These are phyloP conservation scores for Platerodrilus igneus DNA, from an alignment of 2,888 invertebrate genomes.

Conservation along the genomic window DNA sequence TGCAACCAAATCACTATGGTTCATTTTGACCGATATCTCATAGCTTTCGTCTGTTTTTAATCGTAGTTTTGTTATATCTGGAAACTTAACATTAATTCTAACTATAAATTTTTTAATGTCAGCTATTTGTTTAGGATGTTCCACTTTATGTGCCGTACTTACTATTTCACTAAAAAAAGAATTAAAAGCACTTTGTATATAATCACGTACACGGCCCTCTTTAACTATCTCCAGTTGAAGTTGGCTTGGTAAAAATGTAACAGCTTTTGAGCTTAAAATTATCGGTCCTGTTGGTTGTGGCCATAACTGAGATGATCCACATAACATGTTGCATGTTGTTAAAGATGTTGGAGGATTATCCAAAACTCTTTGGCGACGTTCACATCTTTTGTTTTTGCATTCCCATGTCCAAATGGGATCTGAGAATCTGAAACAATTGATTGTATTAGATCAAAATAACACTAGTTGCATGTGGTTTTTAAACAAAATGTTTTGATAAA, in stretches of 20 bases:
- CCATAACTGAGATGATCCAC: slow-evolving; percentile 72
- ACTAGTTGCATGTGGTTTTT: not conserved
- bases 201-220: slow-evolving; percentile 46
- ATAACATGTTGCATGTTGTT: slow-evolving; percentile 73
- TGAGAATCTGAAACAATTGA: slow-evolving; percentile 48
- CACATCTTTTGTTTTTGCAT: slow-evolving; percentile 66
- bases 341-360: slow-evolving; percentile 53
- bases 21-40: slow-evolving; percentile 56
- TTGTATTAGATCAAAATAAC: too few species aligned
- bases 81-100: slow-evolving; percentile 51
- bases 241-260: slow-evolving; percentile 55
- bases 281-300: slow-evolving; percentile 73
- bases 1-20: slow-evolving; percentile 50
- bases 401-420: slow-evolving; percentile 72
- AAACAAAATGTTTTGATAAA: too few species aligned
- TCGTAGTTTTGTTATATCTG: slow-evolving; percentile 54
- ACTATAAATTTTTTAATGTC: slow-evolving; percentile 46
- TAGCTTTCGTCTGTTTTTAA: slow-evolving; percentile 73
- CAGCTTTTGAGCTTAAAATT: slow-evolving; percentile 60
- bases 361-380: slow-evolving; percentile 52
- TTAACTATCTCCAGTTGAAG: slow-evolving; percentile 49
- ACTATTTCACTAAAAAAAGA: slow-evolving; percentile 48
- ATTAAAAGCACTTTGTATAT: slow-evolving; percentile 52
- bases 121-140: slow-evolving; percentile 33
- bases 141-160: slow-evolving; percentile 31